Evolutionary conservation across 2,888 invertebrate genomes (phyloP).

Genomic region (Diaphora mendica): DNA sequence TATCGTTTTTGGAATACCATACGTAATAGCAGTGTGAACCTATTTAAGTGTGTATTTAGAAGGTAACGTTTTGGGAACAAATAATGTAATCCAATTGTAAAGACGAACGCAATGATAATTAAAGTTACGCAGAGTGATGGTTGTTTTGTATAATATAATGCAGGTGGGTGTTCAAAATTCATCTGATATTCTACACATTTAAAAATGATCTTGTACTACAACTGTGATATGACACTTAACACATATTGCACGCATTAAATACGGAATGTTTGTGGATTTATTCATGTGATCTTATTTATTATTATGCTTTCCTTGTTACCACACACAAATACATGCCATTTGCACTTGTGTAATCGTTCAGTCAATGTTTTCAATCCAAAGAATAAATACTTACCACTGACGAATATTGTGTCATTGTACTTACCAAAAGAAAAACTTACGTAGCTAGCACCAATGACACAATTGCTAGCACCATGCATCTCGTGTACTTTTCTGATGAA

Average conservation of each 20-base stretch:
- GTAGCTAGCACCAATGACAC: no score
- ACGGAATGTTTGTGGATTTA: neutral
- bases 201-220: conserved; percentile 17
- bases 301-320: neutral
- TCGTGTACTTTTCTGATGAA: neutral
- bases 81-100: conserved; percentile 1
- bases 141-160: neutral
- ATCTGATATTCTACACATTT: conserved; percentile 29
- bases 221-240: conserved; percentile 17
- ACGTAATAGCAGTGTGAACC: neutral
- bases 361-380: neutral
- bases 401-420: no score
- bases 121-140: neutral
- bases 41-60: neutral
- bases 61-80: conserved; percentile 2
- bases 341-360: neutral
- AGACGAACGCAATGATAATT: neutral
- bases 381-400: neutral
- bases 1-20: neutral
- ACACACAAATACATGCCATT: no score
- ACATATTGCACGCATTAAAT: neutral
- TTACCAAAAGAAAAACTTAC: no score
- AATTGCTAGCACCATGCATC: no score
- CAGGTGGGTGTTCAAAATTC: neutral
- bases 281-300: neutral